A percentile compares a stretch with the other conserved stretches of the same genome.
Evolutionary conservation across 2,888 invertebrate genomes (phyloP).

Genomic region (Oxyteleia sp.): DNA sequence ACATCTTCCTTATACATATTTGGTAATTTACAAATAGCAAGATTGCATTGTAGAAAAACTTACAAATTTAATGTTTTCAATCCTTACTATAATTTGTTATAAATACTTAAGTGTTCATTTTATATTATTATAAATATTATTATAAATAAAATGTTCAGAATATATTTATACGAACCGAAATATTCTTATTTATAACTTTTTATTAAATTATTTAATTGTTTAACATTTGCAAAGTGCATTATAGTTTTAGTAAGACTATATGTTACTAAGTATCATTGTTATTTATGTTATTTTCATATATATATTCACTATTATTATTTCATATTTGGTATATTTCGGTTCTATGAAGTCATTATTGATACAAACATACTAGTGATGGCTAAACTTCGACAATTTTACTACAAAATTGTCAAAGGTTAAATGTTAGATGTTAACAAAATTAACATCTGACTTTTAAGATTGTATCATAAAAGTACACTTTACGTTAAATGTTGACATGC

Average conservation of each 20-base stretch:
- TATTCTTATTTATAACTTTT: not conserved
- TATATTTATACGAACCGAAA: not conserved
- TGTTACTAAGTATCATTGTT: not conserved
- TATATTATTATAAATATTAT: conserved; percentile 12
- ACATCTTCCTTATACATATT: too few species aligned
- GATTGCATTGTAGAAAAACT: not conserved
- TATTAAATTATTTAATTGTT: not conserved
- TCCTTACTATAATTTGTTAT: conserved; percentile 7
- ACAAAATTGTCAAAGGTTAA: too few species aligned
- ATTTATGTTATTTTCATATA: not conserved
- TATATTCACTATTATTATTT: not conserved
- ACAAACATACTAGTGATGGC: not conserved
- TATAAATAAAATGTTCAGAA: not conserved
- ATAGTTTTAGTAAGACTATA: not conserved
- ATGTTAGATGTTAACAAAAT: too few species aligned
- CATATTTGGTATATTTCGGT: not conserved
- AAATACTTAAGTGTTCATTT: conserved; percentile 16
- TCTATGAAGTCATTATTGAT: not conserved
- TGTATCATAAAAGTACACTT: too few species aligned
- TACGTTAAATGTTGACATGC: too few species aligned
- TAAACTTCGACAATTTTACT: not conserved
- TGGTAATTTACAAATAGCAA: not conserved
- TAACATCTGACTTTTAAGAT: too few species aligned
- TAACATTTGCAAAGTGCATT: not conserved
- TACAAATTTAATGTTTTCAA: not conserved